Evolutionary conservation across 2,888 invertebrate species (phyloP).

Genomic region (Drosophila villosipedis): DNA sequence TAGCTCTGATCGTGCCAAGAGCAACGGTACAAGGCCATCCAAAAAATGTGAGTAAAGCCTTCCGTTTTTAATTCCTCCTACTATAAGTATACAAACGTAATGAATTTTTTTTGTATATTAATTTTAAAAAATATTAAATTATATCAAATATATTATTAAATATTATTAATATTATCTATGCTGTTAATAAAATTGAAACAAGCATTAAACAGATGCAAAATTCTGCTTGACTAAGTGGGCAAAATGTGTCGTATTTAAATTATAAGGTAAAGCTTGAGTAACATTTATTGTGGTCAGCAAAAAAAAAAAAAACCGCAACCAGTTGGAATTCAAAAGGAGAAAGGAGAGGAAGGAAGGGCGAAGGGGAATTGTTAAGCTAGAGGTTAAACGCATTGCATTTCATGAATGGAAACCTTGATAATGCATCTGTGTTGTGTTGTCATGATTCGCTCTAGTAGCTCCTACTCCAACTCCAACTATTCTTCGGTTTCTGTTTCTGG

Average conservation of each 20-base stretch:
- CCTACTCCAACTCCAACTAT: background rate
- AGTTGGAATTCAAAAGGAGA: constrained; percentile 15
- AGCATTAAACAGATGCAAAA: background rate
- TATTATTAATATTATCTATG: background rate
- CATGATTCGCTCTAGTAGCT: constrained; percentile 44
- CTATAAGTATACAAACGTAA: background rate
- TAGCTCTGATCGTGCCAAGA: constrained; percentile 53
- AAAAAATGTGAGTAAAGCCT: constrained; percentile 54
- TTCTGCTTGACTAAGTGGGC: background rate
- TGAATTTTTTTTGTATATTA: background rate
- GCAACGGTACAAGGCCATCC: constrained; percentile 56
- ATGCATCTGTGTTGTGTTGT: constrained; percentile 31
- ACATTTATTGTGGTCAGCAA: background rate
- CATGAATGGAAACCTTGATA: constrained; percentile 43
- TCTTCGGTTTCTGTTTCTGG: background rate
- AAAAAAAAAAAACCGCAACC: constrained; percentile 22
- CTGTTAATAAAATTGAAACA: background rate
- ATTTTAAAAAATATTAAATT: background rate
- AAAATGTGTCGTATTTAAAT: background rate
- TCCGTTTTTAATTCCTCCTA: background rate
- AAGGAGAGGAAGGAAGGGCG: background rate
- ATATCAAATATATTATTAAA: background rate
- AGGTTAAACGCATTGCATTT: constrained; percentile 32
- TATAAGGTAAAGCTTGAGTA: background rate
- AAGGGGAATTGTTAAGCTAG: constrained; percentile 1